phyloP scores from a whole-genome alignment of 2,797 vertebrate genomes.

The Lophotriccus pileatus region DNA sequence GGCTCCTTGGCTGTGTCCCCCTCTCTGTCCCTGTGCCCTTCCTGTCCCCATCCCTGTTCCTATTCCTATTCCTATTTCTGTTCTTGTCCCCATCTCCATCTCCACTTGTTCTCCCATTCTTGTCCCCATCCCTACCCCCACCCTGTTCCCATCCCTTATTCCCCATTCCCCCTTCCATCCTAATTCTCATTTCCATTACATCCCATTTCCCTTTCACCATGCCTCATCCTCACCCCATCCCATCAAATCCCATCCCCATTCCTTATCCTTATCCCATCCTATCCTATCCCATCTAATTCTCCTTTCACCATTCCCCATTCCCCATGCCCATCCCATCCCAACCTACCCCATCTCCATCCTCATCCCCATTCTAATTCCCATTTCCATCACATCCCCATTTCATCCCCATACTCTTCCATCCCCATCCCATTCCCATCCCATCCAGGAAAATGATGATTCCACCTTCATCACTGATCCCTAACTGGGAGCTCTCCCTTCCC shows the following conservation, averaged over 20 bases:
- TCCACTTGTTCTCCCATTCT: no score
- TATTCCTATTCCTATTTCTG: background rate
- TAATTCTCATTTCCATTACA: background rate
- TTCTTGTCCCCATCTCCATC: background rate
- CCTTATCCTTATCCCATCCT: background rate
- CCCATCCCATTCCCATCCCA: no score
- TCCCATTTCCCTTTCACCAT: background rate
- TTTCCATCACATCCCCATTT: no score
- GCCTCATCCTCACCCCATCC: background rate
- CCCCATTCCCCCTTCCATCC: no score
- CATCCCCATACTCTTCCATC: background rate
- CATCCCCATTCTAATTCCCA: background rate
- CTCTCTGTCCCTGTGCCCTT: background rate
- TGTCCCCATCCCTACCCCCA: no score
- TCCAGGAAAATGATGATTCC: background rate
- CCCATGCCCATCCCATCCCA: no score
- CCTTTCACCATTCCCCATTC: no score
- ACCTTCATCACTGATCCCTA: background rate
- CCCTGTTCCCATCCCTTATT: background rate
- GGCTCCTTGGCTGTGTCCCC: fast-evolving
- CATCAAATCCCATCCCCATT: no score
- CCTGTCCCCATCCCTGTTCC: background rate
- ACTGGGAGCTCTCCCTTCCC: background rate
- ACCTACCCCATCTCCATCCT: background rate
- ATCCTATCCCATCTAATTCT: no score